A percentile compares a stretch with the other conserved stretches of the same genome.
phyloP scores from a whole-genome alignment of 2,888 invertebrate species.

The Drymonia ruficornis region DNA sequence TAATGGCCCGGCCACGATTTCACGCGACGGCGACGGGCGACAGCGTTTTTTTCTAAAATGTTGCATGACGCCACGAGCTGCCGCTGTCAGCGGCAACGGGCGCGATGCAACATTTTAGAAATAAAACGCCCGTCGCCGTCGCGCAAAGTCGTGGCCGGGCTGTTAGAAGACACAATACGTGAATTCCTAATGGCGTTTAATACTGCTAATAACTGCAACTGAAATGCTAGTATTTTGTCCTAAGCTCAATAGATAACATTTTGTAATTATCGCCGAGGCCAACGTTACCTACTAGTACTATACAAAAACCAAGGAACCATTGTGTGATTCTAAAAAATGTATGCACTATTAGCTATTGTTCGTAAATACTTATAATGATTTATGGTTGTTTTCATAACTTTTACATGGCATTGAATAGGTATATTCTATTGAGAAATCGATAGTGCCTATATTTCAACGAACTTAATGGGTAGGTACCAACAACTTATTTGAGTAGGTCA shows the following conservation, averaged over 20 bases:
- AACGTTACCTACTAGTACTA: background rate
- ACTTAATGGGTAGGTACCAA: background rate
- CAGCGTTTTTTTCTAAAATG: no score
- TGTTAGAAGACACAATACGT: no score
- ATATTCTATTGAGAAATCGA: background rate
- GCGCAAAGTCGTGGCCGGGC: no score
- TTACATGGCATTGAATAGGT: background rate
- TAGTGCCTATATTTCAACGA: background rate
- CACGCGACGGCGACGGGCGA: no score
- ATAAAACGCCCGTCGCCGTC: no score
- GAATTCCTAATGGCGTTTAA: no score
- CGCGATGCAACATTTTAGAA: no score
- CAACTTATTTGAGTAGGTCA: background rate
- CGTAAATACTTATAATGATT: background rate
- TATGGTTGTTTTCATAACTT: background rate
- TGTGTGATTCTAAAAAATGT: background rate
- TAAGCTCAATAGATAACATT: background rate
- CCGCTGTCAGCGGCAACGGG: no score
- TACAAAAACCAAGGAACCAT: background rate
- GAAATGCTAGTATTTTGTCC: no score
- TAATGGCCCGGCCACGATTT: no score
- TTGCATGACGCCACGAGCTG: no score
- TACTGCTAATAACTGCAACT: no score
- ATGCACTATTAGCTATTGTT: background rate
- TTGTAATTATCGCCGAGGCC: background rate